Percentiles rank a stretch among this genome's conserved stretches.
phyloP scores from a whole-genome alignment of 2,797 vertebrate species.

The Capromys pilorides region DNA sequence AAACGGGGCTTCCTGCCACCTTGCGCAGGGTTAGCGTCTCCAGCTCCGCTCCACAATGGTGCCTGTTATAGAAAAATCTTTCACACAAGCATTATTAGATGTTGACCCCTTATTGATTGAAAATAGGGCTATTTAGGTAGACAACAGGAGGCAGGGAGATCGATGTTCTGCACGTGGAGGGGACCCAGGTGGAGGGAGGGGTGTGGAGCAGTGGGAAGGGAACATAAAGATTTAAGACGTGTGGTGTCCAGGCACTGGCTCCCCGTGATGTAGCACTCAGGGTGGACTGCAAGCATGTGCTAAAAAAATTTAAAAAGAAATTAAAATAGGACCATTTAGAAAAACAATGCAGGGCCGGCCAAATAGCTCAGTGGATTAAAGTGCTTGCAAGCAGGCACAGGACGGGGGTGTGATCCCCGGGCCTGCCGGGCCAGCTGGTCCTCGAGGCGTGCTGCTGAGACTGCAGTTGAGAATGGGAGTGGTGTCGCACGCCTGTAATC shows the following conservation, averaged over 20 bases:
- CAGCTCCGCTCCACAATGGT: neutral
- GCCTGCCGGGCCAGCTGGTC: too few relatives aligned
- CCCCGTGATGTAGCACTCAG: neutral
- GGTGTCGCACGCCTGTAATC: too few relatives aligned
- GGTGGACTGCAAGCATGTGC: neutral
- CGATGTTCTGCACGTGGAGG: neutral
- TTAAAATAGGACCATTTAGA: neutral
- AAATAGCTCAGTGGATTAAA: too few relatives aligned
- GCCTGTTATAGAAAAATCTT: neutral
- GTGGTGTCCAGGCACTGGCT: fast-evolving
- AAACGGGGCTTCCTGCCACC: neutral
- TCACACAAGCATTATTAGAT: neutral
- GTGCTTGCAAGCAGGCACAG: too few relatives aligned
- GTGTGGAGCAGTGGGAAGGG: neutral
- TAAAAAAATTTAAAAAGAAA: neutral
- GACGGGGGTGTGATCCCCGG: too few relatives aligned
- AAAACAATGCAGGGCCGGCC: neutral
- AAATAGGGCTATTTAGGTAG: neutral
- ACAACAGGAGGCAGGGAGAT: neutral
- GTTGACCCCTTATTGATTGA: neutral
- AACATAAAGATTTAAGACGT: neutral
- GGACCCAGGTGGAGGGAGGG: neutral
- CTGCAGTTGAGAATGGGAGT: too few relatives aligned
- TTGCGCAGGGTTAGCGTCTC: neutral
- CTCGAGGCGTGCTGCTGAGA: too few relatives aligned